Base-by-base conservation (phyloP, 2,888 invertebrate genomes). In the Brachyopa scutellaris region DNA sequence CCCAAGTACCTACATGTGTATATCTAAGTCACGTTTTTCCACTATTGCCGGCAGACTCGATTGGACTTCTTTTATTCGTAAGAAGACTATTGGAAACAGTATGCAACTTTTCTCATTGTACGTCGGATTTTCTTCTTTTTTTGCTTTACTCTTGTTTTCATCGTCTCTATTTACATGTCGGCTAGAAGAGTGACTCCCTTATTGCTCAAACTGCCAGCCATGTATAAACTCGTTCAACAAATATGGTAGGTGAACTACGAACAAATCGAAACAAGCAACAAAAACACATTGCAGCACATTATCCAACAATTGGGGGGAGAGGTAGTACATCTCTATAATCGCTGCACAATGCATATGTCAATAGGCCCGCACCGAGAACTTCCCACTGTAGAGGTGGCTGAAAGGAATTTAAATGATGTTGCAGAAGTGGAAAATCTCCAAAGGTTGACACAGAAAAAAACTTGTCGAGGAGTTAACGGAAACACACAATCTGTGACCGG, bases 21-120 rank as follows among this genome's bases (percentile, higher is more conserved):
- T n/a, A n/a, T 76, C 61, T 76, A 69, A 80, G 69, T 80, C 74
- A 74, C 73, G 80, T 67, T 55, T 55, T 40, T 19, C 21, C 40
- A n/a, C 36, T 57, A 55, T 47, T 21, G 53, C 53, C 29, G 33
- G 33, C 57, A 73, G 64, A 40, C 73, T 53, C 38, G 29, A 51
- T 53, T 59, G 57, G 59, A 67, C 67, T 62, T n/a, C 47, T 33
- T 49, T 49, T 40, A 57, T 57, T 79, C 62, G 62, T 49, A 67
- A 69, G 40, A 69, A 76, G 57, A 69, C 74, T 74, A 64, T 51
- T 57, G 62, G 49, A 64, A 29, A 26, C 76, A 51, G 57, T 69
- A 57, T 73, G 73, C 47, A 55, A 62, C 47, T 33, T 40, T 36
- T 36, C 17, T 49, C 36, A 5, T 51, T n/a, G n/a, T n/a, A n/a